Conservation (phyloP, 2,797 vertebrate genomes). For the Mormyrus proboscirostris region DNA sequence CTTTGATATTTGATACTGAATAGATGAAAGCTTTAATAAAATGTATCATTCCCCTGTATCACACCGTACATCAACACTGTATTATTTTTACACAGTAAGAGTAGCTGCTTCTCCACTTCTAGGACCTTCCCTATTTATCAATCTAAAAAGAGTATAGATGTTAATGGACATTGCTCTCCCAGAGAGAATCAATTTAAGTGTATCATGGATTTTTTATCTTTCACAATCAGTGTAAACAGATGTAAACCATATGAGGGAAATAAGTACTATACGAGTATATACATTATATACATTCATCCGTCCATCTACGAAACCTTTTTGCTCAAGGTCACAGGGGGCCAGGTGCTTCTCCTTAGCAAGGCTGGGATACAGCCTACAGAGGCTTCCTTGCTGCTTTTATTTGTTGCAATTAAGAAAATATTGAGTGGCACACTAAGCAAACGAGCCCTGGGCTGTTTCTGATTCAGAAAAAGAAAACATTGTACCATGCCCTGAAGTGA, state of each 20-base stretch:
- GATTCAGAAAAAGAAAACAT: slow-evolving; percentile 48
- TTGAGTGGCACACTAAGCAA: slow-evolving; percentile 23
- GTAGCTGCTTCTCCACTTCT: neutral
- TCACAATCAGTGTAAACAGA: neutral
- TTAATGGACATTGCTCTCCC: neutral
- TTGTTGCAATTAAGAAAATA: slow-evolving; percentile 1
- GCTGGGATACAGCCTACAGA: neutral
- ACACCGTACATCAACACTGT: neutral
- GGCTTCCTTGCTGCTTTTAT: neutral
- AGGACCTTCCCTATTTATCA: neutral
- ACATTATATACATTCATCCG: neutral
- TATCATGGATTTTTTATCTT: neutral
- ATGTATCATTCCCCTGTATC: neutral
- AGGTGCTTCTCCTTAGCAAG: neutral
- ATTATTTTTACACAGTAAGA: neutral
- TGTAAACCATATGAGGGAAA: neutral
- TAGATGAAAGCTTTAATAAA: neutral
- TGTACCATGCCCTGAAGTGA: slow-evolving; percentile 49
- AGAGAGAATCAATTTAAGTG: neutral
- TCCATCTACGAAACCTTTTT: neutral
- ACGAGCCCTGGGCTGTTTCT: slow-evolving; percentile 48
- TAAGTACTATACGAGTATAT: neutral
- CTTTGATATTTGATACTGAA: neutral
- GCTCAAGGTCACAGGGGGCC: neutral
- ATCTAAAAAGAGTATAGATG: neutral